These are phyloP conservation scores for Sinocyclocheilus maitianheensis DNA, from an alignment of 2,113 vertebrate genomes.

Conservation along the genomic window DNA sequence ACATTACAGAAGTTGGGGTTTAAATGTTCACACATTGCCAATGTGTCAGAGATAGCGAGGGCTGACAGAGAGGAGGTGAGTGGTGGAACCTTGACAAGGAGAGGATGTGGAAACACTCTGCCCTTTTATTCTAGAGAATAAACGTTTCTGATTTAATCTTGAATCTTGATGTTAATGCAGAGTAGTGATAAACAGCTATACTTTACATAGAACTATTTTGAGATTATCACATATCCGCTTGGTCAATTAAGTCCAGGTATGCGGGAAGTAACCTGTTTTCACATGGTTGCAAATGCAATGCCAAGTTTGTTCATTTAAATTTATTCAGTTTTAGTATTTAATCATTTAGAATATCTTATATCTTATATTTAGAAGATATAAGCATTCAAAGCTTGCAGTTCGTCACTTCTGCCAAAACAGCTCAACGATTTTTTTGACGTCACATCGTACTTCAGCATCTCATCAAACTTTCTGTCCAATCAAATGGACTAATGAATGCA, in stretches of 20 bases:
- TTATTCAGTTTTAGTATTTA: too few relatives aligned
- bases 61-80: not conserved
- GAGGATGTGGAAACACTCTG: constrained; percentile 2
- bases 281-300: too few relatives aligned
- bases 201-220: not conserved
- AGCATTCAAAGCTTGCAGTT: too few relatives aligned
- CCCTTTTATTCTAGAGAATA: not conserved
- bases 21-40: constrained; percentile 24
- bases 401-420: too few relatives aligned
- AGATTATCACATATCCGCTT: not conserved
- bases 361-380: too few relatives aligned
- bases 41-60: not conserved
- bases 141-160: not conserved
- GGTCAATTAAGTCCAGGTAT: not conserved
- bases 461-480: too few relatives aligned
- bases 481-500: too few relatives aligned
- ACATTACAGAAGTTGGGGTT: constrained; percentile 3
- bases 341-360: too few relatives aligned
- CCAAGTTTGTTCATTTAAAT: too few relatives aligned
- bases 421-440: too few relatives aligned
- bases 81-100: constrained; percentile 10
- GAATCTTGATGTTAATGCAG: not conserved
- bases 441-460: too few relatives aligned
- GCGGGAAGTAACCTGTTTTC: too few relatives aligned
- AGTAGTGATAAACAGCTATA: not conserved